A percentile compares a stretch with the other conserved stretches of the same genome.
phyloP scores from a whole-genome alignment of 2,888 invertebrate species.

The Epiperipatus broadwayi region DNA sequence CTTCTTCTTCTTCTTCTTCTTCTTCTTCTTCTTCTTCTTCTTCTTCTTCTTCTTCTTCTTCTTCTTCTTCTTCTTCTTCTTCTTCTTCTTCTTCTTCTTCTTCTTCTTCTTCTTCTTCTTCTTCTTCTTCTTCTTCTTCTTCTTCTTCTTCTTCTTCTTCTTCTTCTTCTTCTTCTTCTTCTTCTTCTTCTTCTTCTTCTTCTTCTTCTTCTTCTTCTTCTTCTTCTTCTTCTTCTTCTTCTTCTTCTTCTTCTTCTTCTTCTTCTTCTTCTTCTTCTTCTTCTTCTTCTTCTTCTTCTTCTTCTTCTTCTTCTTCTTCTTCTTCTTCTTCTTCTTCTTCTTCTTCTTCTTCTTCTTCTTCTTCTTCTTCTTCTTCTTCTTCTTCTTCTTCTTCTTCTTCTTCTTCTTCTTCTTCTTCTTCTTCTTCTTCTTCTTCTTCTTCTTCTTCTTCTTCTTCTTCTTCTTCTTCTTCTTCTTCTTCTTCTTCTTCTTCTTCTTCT shows the following conservation, averaged over 20 bases:
- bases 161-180: slow-evolving; percentile 10
- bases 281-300: slow-evolving; percentile 11
- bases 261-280: slow-evolving; percentile 8
- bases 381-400: slow-evolving; percentile 8
- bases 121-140: slow-evolving; percentile 10
- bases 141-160: slow-evolving; percentile 8
- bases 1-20: slow-evolving; percentile 10
- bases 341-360: slow-evolving; percentile 9
- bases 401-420: slow-evolving; percentile 11
- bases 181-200: slow-evolving; percentile 10
- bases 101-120: slow-evolving; percentile 10
- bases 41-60: slow-evolving; percentile 10
- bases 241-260: slow-evolving; percentile 11
- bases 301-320: slow-evolving; percentile 9
- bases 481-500: slow-evolving; percentile 10
- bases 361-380: slow-evolving; percentile 11
- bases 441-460: slow-evolving; percentile 10
- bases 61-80: slow-evolving; percentile 10
- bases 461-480: slow-evolving; percentile 10
- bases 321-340: slow-evolving; percentile 10
- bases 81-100: slow-evolving; percentile 9
- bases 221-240: slow-evolving; percentile 10
- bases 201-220: slow-evolving; percentile 10
- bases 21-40: slow-evolving; percentile 10
- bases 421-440: slow-evolving; percentile 10